Conservation (phyloP, 92 coral and sea anemone genomes). For the Parazoanthus darwini region DNA sequence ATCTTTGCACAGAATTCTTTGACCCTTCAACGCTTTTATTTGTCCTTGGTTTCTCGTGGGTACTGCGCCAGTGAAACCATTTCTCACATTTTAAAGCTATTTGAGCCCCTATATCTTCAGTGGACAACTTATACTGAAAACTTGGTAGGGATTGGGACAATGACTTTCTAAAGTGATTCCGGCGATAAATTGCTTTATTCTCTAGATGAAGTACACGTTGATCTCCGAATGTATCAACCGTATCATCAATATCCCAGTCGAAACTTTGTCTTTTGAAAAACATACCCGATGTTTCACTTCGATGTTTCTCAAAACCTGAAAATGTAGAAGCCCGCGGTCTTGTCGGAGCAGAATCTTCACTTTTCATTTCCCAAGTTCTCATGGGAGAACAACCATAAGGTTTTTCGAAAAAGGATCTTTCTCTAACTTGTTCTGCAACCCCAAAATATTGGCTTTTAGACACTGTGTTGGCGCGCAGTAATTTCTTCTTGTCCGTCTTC, state of each 20-base stretch:
- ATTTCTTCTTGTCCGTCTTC: neutral
- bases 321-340: constrained; percentile 5
- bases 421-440: neutral
- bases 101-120: neutral
- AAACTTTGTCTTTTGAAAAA: neutral
- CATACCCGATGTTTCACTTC: neutral
- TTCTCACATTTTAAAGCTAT: constrained; percentile 3
- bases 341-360: neutral
- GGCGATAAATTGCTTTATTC: constrained; percentile 2
- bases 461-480: neutral
- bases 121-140: neutral
- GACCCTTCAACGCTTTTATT: neutral
- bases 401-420: neutral
- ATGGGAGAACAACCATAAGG: neutral
- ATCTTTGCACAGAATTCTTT: no score
- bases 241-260: neutral
- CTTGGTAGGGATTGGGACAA: constrained; percentile 1
- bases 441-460: neutral
- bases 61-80: constrained; percentile 17
- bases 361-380: neutral
- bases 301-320: constrained; percentile 15
- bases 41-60: neutral
- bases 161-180: constrained; percentile 1
- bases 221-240: neutral
- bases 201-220: neutral